Evolutionary conservation across 35 echinoderm and acorn worm genomes (phyloP), one percentile per base, ranked within the genome.

Genomic region (Acanthaster planci): DNA sequence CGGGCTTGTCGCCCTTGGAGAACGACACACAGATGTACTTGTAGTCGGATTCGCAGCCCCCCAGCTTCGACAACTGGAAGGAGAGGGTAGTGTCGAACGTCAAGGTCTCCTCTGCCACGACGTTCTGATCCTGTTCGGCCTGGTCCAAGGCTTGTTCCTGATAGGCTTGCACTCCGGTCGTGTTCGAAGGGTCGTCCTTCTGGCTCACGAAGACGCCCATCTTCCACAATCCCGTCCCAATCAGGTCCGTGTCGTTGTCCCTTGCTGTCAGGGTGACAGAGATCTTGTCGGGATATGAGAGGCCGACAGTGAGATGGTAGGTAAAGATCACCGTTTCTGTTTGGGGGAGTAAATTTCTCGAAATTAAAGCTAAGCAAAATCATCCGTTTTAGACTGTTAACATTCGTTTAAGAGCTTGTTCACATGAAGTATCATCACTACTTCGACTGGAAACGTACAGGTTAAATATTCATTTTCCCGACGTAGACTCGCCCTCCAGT

Each of bases 221-320:
- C 60, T 92, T 44, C 94, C 94, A 97, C 37, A 97, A 64, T 10
- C 87, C 83, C 29, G 84, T 72, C n/a, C 94, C 94, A 40, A 86
- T 44, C 7, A 97, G 42, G 75, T 47, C 42, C 4, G 4, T 86
- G 76, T 23, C 19, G 18, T 2, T 26, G 64, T 26, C 34, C 23
- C 21, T 72, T 72, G 64, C 23, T 72, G 64, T 72, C 64, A 8
- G 64, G 64, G 64, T 72, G 4, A 47, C 4, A 12, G 4, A 47
- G 42, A 47, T 47, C 12, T 47, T 47, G 42, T 47, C 42, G 42
- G 42, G 42, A 12, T 4, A 47, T 47, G 4, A 4, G 4, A 12
- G 12, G 12, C 4, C 42, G 4, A 47, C 42, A 47, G 4, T 12
- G 42, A 47, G 4, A 4, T 47, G 4, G 42, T 47, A 47, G 12